phyloP scores from a whole-genome alignment of 2,797 vertebrate species.

The Clarias pachynema region DNA sequence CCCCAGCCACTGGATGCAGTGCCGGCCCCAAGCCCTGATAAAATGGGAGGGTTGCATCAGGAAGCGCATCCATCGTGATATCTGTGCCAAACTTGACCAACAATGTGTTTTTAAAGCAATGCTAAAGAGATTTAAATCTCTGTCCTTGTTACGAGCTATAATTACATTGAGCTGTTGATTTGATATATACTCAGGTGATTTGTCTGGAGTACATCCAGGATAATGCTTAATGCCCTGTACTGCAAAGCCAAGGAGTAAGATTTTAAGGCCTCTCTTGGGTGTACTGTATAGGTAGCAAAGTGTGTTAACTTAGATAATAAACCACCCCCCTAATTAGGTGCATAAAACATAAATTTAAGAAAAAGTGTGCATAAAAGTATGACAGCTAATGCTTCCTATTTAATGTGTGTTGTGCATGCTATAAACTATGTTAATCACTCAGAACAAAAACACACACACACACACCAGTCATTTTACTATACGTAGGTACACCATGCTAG shows the following conservation, averaged over 20 bases:
- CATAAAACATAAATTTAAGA: background rate
- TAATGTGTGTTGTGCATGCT: too few relatives aligned
- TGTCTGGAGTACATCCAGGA: constrained; percentile 1
- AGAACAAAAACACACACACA: background rate
- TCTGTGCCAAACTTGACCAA: too few relatives aligned
- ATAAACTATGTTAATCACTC: background rate
- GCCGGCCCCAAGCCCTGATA: too few relatives aligned
- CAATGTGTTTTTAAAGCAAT: background rate
- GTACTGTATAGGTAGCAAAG: background rate
- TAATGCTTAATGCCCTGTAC: background rate
- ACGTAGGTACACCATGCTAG: too few relatives aligned
- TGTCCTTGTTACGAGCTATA: background rate
- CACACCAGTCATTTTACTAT: too few relatives aligned
- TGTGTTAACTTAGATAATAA: background rate
- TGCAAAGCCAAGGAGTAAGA: background rate
- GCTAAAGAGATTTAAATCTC: background rate
- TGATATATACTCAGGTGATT: background rate
- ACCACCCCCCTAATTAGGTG: background rate
- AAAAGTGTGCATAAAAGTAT: background rate
- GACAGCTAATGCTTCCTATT: background rate
- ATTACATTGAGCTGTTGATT: background rate
- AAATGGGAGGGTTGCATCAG: too few relatives aligned
- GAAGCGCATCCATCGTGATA: too few relatives aligned
- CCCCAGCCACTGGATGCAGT: too few relatives aligned
- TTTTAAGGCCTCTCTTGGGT: background rate